phyloP scores from a whole-genome alignment of 2,113 vertebrate species.

The Barbus barbus region DNA sequence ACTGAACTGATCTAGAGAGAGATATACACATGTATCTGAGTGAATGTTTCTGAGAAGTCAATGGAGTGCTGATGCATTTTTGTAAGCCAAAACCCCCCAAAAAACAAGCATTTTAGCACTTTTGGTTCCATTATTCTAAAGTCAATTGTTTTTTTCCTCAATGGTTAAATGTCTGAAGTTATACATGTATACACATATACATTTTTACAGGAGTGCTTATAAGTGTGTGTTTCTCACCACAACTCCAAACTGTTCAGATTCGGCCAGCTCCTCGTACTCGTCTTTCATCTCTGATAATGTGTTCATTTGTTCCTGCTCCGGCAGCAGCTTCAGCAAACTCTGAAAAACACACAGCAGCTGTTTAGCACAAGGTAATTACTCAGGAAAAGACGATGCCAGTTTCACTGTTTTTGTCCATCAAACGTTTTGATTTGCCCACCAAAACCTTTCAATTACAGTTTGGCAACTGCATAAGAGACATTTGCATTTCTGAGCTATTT shows the following conservation, averaged over 20 bases:
- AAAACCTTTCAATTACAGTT: background rate
- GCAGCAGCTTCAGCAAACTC: slow-evolving; percentile 86
- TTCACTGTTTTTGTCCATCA: background rate
- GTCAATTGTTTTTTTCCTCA: too few species aligned
- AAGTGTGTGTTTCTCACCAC: slow-evolving; percentile 74
- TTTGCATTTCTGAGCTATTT: background rate
- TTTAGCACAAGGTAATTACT: background rate
- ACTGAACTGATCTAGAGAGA: slow-evolving; percentile 83
- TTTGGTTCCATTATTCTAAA: too few species aligned
- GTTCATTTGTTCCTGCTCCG: slow-evolving; percentile 74
- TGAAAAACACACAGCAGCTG: slow-evolving; percentile 56
- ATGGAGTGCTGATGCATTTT: background rate
- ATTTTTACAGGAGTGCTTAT: background rate
- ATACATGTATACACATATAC: too few species aligned
- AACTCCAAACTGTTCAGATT: slow-evolving; percentile 85
- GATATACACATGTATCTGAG: background rate
- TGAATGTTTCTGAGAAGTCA: background rate
- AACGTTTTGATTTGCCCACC: background rate
- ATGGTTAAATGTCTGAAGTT: too few species aligned
- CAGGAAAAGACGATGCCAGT: background rate
- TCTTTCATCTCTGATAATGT: slow-evolving; percentile 80
- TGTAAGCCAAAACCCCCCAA: background rate
- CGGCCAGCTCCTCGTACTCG: slow-evolving; percentile 85
- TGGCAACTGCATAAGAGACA: background rate
- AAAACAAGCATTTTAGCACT: too few species aligned